A percentile compares a stretch with the other conserved stretches of the same genome.
phyloP scores from a whole-genome alignment of 2,888 invertebrate genomes.

The Stenotaenia linearis region DNA sequence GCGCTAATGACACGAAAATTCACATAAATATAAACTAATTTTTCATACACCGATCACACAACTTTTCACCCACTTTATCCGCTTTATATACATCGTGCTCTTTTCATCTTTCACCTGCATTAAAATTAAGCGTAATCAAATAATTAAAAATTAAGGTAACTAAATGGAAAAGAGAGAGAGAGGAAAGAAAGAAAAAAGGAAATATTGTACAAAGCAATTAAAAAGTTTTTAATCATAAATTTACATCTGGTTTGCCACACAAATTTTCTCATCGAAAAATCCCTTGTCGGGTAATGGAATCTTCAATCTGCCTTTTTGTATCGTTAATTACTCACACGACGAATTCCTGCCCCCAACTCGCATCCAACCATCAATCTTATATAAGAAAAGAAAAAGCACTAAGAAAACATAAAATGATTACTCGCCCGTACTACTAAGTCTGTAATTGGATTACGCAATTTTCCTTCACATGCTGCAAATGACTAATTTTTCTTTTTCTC shows the following conservation, averaged over 20 bases:
- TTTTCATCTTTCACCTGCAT: neutral
- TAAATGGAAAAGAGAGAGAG: neutral
- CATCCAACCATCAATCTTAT: constrained; percentile 7
- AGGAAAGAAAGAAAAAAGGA: neutral
- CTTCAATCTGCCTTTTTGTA: constrained; percentile 19
- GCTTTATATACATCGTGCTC: neutral
- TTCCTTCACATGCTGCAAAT: neutral
- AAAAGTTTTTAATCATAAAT: constrained; percentile 4
- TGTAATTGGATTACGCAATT: constrained; percentile 3
- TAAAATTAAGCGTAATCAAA: neutral
- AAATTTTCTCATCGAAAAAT: constrained; percentile 15
- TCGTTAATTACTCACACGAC: constrained; percentile 19
- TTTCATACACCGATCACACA: neutral
- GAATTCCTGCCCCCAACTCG: constrained; percentile 19
- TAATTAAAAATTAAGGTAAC: neutral
- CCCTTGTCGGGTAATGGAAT: constrained; percentile 13
- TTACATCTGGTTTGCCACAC: constrained; percentile 13
- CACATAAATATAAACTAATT: neutral
- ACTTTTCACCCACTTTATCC: constrained; percentile 2
- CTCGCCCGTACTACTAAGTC: constrained; percentile 12
- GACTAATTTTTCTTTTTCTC: neutral
- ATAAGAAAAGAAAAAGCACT: constrained; percentile 7
- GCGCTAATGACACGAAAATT: constrained; percentile 19
- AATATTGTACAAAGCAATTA: neutral
- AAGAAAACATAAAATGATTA: constrained; percentile 19